phyloP scores from a whole-genome alignment of 2,888 invertebrate species.

The Oscheius onirici region DNA sequence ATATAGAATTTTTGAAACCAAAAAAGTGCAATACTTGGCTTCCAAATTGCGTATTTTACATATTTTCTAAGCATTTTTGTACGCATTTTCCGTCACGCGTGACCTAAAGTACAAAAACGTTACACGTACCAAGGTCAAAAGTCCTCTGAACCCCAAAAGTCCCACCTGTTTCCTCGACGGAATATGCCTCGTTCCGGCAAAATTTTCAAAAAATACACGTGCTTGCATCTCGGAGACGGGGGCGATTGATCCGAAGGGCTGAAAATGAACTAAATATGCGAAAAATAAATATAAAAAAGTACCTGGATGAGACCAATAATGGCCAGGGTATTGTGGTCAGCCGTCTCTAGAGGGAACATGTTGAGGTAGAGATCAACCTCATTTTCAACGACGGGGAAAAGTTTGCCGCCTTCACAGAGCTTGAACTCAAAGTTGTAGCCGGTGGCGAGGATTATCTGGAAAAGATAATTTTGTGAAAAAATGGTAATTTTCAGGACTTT shows the following conservation, averaged over 20 bases:
- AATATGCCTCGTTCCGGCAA: conserved; percentile 45
- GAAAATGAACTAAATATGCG: conserved; percentile 63
- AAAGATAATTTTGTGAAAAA: too few species aligned
- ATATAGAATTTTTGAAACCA: too few species aligned
- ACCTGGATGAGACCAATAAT: conserved; percentile 72
- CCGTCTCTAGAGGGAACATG: conserved; percentile 72
- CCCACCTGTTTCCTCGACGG: conserved; percentile 33
- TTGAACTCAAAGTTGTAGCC: conserved; percentile 53
- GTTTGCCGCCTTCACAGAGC: conserved; percentile 42
- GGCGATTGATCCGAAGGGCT: conserved; percentile 73
- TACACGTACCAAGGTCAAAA: too few species aligned
- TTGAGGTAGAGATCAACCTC: conserved; percentile 71
- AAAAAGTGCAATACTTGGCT: too few species aligned
- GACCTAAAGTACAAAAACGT: too few species aligned
- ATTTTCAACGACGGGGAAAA: conserved; percentile 54
- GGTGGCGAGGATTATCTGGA: conserved; percentile 56
- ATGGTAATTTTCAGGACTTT: too few species aligned
- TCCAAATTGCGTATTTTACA: too few species aligned
- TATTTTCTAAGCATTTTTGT: too few species aligned
- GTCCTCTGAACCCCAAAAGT: too few species aligned
- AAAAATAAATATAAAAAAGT: background rate
- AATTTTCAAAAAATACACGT: conserved; percentile 71
- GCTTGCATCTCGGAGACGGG: conserved; percentile 75
- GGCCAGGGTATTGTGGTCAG: conserved; percentile 72
- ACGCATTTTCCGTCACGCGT: too few species aligned